Evolutionary conservation across 2,888 invertebrate genomes (phyloP).

Genomic region (Oscheius onirici): DNA sequence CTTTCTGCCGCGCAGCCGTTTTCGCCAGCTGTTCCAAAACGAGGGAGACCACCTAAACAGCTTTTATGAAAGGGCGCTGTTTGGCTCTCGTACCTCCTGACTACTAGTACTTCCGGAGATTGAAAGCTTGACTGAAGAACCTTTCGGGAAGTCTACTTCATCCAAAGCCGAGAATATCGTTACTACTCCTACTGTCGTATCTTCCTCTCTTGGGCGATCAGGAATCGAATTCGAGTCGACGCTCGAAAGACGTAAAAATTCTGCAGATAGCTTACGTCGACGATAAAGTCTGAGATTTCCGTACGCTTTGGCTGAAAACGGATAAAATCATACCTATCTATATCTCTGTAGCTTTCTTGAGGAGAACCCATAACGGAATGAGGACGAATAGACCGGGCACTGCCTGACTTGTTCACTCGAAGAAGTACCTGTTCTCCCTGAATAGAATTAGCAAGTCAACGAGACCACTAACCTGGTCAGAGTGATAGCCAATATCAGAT

Average conservation of each 20-base stretch:
- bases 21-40: conserved; percentile 94
- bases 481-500: conserved; percentile 57
- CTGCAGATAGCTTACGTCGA: conserved; percentile 45
- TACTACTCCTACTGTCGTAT: conserved; percentile 56
- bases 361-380: conserved; percentile 47
- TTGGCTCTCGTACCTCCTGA: conserved; percentile 79
- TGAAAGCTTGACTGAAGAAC: conserved; percentile 81
- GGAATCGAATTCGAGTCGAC: conserved; percentile 38
- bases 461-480: conserved; percentile 42
- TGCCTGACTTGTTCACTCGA: conserved; percentile 15
- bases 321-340: conserved; percentile 35
- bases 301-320: not conserved
- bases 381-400: conserved; percentile 26
- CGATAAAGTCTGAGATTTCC: conserved; percentile 42
- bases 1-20: conserved; percentile 75
- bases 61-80: not conserved
- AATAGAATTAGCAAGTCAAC: conserved; percentile 1
- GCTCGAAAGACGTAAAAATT: conserved; percentile 13
- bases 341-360: conserved; percentile 51
- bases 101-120: conserved; percentile 92
- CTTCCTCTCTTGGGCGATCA: conserved; percentile 41
- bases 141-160: conserved; percentile 80
- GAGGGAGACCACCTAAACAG: conserved; percentile 81
- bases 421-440: conserved; percentile 30
- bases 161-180: conserved; percentile 92